phyloP scores from a whole-genome alignment of 1,140 invertebrate species.

The Lepeophtheirus salmonis region DNA sequence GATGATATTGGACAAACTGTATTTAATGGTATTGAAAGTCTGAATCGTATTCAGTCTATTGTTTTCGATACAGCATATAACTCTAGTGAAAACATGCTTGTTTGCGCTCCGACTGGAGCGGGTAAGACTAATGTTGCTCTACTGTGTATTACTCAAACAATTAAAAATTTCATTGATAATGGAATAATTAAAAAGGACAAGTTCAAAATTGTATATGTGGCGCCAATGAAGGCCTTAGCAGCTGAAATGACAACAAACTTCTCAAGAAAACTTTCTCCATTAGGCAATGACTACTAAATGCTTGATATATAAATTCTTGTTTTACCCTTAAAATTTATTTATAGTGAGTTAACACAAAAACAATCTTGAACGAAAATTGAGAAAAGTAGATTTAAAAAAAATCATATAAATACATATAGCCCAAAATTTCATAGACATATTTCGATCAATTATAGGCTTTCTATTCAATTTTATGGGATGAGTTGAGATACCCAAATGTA shows the following conservation, averaged over 20 bases:
- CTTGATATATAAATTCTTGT: no score
- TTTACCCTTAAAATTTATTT: no score
- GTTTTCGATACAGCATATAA: conserved; percentile 88
- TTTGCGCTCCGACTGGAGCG: conserved; percentile 87
- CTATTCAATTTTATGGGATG: no score
- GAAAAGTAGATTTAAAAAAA: no score
- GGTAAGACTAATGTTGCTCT: conserved; percentile 98
- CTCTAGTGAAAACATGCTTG: conserved; percentile 87
- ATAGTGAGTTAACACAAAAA: no score
- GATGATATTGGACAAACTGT: conserved; percentile 67
- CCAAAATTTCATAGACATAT: no score
- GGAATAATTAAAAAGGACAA: conserved; percentile 65
- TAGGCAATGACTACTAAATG: no score
- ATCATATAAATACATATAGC: no score
- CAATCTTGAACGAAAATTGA: no score
- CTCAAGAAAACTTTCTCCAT: conserved; percentile 44
- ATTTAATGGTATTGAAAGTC: conserved; percentile 60
- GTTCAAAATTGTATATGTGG: conserved; percentile 97
- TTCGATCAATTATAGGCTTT: no score
- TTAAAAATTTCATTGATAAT: conserved; percentile 60
- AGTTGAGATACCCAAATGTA: not conserved
- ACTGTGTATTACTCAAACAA: conserved; percentile 69
- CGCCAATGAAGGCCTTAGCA: conserved; percentile 97
- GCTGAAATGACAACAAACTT: conserved; percentile 96
- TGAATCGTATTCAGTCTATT: conserved; percentile 89